Base-by-base conservation (phyloP, 2,113 vertebrate species). In the Toxostoma redivivum region DNA sequence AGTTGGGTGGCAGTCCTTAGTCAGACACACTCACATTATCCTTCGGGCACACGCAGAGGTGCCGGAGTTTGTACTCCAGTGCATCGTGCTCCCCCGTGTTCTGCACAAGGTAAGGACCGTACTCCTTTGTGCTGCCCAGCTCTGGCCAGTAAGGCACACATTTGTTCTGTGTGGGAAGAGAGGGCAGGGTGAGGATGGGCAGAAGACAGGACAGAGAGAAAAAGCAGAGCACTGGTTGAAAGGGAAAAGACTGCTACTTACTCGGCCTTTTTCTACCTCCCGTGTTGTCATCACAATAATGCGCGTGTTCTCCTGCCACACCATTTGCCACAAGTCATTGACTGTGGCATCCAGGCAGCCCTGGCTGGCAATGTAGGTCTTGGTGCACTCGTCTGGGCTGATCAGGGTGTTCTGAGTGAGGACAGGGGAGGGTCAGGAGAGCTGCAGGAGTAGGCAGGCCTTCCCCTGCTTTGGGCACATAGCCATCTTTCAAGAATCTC, bases 231-330 rank as follows among this genome's bases (percentile, higher is more conserved):
- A 23, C 6, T 8, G 30, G 21, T 25, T 53, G 62, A 74, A 86
- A 19, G 27, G 27, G 37, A n/a, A 44, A 56, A 44, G 38, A 21
- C 27, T 1, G 4, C 38, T 16, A 96, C 99, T 95, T 71, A 99
- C 99, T 98, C 99, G 97, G 64, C 99, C 99, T 96, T 99, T 99
- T 94, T 99, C 99, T 6, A 99, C 99, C 87, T 99, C 99, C 60
- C 98, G 98, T 2, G 99, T 99, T 20, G 99, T 99, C 99, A 99
- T 99, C 92, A 99, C 99, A 2, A 99, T 99, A 90, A 99, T 98
- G 2, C 97, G 96, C 0, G 98, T 98, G 48, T 98, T 98, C 95
- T 99, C 99, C 97, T 99, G 99, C 99, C 99, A 99, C 12, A 98
- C 97, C 99, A 99, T 99, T 89, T 99, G 98, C 99, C 99, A 99